phyloP scores from a whole-genome alignment of 2,797 vertebrate species.

The Ctenopoma kingsleyae region DNA sequence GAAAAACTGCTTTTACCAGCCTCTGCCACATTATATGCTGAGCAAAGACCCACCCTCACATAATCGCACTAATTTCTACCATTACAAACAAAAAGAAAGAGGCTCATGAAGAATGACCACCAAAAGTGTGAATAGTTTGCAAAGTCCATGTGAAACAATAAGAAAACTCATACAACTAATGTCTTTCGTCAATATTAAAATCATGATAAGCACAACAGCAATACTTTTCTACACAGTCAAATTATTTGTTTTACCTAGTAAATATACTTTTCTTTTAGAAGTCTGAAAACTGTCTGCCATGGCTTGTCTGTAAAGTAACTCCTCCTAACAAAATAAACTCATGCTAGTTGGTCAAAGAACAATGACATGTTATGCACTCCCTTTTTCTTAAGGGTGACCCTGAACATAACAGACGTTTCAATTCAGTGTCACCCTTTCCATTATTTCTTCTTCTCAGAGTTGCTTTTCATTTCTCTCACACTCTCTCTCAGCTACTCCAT shows the following conservation, averaged over 20 bases:
- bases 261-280: background rate
- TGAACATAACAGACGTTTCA: conserved; percentile 40
- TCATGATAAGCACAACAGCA: background rate
- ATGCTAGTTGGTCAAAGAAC: conserved; percentile 16
- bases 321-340: conserved; percentile 15
- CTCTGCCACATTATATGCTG: background rate
- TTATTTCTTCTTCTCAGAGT: conserved; percentile 6
- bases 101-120: background rate
- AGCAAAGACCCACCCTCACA: background rate
- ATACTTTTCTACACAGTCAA: background rate
- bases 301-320: conserved; percentile 3
- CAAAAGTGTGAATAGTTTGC: background rate
- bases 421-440: conserved; percentile 14
- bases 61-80: background rate
- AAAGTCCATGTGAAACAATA: background rate
- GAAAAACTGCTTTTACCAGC: background rate
- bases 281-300: background rate
- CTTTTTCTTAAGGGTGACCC: conserved; percentile 23
- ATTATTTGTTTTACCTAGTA: background rate
- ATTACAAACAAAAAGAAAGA: background rate
- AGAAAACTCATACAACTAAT: background rate
- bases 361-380: conserved; percentile 20
- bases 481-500: conserved; percentile 51
- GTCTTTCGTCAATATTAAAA: background rate
- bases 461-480: conserved; percentile 48